A percentile compares a stretch with the other conserved stretches of the same genome.
Evolutionary conservation across 2,113 vertebrate genomes (phyloP).

Genomic region (Python bivittatus): DNA sequence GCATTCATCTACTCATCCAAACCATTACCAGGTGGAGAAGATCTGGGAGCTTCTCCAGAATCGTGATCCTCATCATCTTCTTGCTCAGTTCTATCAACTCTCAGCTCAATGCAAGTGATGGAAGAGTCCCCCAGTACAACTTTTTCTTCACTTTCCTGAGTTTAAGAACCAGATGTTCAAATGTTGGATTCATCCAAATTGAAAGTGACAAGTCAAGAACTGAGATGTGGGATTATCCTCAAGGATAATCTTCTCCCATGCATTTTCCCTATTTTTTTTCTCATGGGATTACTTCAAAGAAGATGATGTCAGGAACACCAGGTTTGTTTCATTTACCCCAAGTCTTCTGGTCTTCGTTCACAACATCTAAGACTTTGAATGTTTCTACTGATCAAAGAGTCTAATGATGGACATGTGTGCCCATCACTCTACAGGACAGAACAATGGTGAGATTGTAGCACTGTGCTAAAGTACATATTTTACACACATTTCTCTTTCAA

Average conservation of each 20-base stretch:
- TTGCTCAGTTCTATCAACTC: neutral
- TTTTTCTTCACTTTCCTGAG: neutral
- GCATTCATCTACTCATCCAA: neutral
- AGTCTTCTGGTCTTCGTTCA: neutral
- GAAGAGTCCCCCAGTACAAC: neutral
- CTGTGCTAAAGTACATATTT: no score
- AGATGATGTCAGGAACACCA: no score
- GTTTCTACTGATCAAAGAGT: neutral
- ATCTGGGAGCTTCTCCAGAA: neutral
- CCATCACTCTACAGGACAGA: neutral
- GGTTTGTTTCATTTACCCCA: no score
- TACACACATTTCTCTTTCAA: no score
- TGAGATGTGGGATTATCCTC: no score
- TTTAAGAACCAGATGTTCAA: no score
- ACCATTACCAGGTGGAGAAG: neutral
- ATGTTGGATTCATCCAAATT: neutral
- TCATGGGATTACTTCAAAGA: no score
- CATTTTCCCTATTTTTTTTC: no score
- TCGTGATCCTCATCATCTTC: neutral
- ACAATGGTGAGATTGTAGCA: neutral
- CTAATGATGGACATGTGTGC: neutral
- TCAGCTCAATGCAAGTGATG: neutral
- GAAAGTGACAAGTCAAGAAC: no score
- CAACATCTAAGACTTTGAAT: neutral
- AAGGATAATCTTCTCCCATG: no score